Base-by-base conservation (phyloP, 2,797 vertebrate genomes). In the Acanthurus leucopareius region DNA sequence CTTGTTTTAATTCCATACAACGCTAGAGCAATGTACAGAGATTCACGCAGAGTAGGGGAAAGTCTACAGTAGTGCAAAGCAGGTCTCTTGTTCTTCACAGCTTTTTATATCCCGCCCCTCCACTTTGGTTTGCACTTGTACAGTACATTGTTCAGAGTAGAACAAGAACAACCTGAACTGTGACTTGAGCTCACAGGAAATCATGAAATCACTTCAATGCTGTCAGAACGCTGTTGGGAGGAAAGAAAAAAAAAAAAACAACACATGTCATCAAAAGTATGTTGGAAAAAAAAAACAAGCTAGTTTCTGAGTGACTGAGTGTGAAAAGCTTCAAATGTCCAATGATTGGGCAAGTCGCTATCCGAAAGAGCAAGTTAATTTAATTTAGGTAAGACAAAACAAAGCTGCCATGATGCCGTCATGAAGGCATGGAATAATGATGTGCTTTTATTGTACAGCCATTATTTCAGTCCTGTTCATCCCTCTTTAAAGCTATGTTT, bases 161-260 rank as follows among this genome's bases (percentile, higher is more conserved):
- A 65, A 45, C 40, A 47, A 73, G 61, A 79, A 60, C 66, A 79
- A 61, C 56, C 44, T 76, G 82, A 82, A 82, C 62, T 74, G 35
- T 71, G 6, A 78, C 60, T 83, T 11, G 14, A 74, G 22, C 56
- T 62, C 57, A 4, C 52, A 45, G 52, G 45, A 79, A 71, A 80
- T 61, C 28, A 78, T 49, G 20, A 80, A 73, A 65, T 68, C 25
- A 25, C 75, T 66, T 53, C 45, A 75, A 66, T 56, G 58, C 47
- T 3, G 49, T 62, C 75, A 75, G 35, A 28, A 64, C 2, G 44
- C 19, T n/a, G 60, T 10, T 4, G 3, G 35, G 25, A 25, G 25
- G 25, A 25, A 42, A 9, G 10, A 57, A 67, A 47, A 40, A 32
- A 49, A 38, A 19, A 28, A 53, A 48, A 16, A 20, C n/a, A n/a